These are phyloP conservation scores for Lerista edwardsae DNA, from an alignment of 2,797 vertebrate genomes.

Conservation along the genomic window DNA sequence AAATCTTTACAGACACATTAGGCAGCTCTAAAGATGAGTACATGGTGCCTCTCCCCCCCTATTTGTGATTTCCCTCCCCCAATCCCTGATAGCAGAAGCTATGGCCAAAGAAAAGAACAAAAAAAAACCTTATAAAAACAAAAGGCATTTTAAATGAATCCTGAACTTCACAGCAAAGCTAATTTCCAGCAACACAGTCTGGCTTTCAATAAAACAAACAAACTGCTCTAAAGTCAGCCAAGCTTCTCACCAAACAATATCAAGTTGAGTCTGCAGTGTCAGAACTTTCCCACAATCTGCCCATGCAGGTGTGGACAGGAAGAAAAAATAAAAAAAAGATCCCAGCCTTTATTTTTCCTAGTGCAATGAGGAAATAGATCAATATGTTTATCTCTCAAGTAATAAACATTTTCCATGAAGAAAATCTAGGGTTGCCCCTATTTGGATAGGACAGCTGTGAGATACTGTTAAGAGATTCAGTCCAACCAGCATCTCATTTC, in stretches of 20 bases:
- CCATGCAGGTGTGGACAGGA: conserved; percentile 64
- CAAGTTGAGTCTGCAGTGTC: conserved; percentile 78
- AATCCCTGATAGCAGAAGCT: conserved; percentile 43
- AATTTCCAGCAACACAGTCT: conserved; percentile 79
- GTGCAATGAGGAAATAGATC: conserved; percentile 40
- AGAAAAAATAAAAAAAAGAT: not conserved
- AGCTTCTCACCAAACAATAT: conserved; percentile 83
- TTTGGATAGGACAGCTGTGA: conserved; percentile 46
- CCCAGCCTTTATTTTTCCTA: conserved; percentile 54
- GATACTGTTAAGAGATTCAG: conserved; percentile 3
- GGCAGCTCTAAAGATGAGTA: conserved; percentile 49
- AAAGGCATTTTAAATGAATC: conserved; percentile 83
- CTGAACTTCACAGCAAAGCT: conserved; percentile 80
- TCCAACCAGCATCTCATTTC: conserved; percentile 4
- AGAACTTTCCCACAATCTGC: conserved; percentile 81
- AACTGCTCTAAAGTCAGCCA: conserved; percentile 75
- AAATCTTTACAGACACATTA: not conserved
- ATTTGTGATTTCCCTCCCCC: not conserved
- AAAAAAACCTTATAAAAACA: conserved; percentile 67
- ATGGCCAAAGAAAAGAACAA: conserved; percentile 30
- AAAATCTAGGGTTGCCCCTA: conserved; percentile 17
- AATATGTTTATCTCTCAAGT: conserved; percentile 37
- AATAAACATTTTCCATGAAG: conserved; percentile 56
- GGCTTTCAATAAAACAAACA: conserved; percentile 86
- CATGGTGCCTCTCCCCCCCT: conserved; percentile 14